phyloP scores from a whole-genome alignment of 2,888 invertebrate genomes.

The Dryobota labecula region DNA sequence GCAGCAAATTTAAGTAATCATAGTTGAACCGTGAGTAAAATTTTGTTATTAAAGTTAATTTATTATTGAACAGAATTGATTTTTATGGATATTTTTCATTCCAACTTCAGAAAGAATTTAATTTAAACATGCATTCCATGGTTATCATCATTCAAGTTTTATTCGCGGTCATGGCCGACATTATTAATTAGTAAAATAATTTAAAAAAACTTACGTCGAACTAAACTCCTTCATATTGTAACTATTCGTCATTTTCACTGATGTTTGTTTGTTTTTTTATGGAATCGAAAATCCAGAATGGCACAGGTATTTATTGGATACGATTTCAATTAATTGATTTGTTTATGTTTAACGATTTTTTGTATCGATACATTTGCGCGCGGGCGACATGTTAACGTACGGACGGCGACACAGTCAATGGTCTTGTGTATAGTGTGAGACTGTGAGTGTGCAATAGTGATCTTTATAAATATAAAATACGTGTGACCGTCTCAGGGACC shows the following conservation, averaged over 20 bases:
- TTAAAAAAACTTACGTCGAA: slow-evolving; percentile 83
- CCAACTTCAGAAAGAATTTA: background rate
- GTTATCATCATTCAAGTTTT: background rate
- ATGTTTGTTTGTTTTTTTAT: slow-evolving; percentile 42
- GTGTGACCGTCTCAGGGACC: slow-evolving; percentile 67
- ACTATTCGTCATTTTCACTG: slow-evolving; percentile 83
- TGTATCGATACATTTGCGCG: slow-evolving; percentile 69
- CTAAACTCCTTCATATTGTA: slow-evolving; percentile 88
- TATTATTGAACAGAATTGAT: background rate
- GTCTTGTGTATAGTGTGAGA: slow-evolving; percentile 67
- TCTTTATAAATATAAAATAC: slow-evolving; percentile 76
- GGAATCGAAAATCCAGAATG: slow-evolving; percentile 46
- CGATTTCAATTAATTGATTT: slow-evolving; percentile 48
- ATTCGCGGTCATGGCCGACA: slow-evolving; percentile 1
- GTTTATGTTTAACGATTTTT: slow-evolving; percentile 68
- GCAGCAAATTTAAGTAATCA: background rate
- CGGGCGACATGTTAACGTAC: slow-evolving; percentile 77
- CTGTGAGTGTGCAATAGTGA: slow-evolving; percentile 67
- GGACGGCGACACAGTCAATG: slow-evolving; percentile 75
- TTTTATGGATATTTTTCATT: background rate
- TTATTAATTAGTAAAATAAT: background rate
- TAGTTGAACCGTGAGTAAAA: background rate
- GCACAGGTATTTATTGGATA: slow-evolving; percentile 51
- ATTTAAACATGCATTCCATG: background rate
- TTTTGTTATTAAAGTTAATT: background rate